Base-by-base conservation (phyloP, 2,113 vertebrate species). In the Ellobius talpinus region DNA sequence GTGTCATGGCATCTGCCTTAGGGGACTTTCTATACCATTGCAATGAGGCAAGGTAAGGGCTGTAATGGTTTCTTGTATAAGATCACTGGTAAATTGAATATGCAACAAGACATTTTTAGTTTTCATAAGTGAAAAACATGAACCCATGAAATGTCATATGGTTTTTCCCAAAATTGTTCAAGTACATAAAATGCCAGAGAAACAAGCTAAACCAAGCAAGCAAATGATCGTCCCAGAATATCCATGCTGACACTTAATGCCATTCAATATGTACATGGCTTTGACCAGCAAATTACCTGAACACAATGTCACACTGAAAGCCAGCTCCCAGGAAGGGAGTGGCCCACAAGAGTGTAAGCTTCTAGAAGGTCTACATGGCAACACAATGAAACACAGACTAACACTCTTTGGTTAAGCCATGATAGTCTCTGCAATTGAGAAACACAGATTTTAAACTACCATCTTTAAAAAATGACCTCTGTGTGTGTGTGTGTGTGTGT, bases 121-220 rank as follows among this genome's bases (percentile, higher is more conserved):
- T 97, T 98, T 98, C 97, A 96, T 99, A 98, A 98, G 36, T 95
- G 24, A 61, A 78, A 86, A 91, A 58, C 70, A 87, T 61, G n/a
- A 98, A 98, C 98, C 97, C 98, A 97, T 93, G 10, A 98, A 98
- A 98, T 96, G 97, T 98, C 98, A 96, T 98, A 98, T 99, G 98
- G 99, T 97, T 98, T 98, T 99, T 98, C 99, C 99, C 99, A 98
- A 45, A 99, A 99, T 98, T 98, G 98, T 99, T 99, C 99, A 99
- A 99, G 98, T 99, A 98, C 98, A 98, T 99, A 99, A 99, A 99
- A 99, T 98, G 98, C 98, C 97, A 98, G 98, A 99, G 98, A 99
- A 99, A 99, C 2, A 66, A 97, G 88, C 55, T 47, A 90, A 85
- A n/a, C 16, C 70, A 77, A 91, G 94, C 50, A 93, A 94, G 52